These are phyloP conservation scores for Dexiosoma caninum DNA, from an alignment of 2,888 invertebrate species.

Conservation along the genomic window DNA sequence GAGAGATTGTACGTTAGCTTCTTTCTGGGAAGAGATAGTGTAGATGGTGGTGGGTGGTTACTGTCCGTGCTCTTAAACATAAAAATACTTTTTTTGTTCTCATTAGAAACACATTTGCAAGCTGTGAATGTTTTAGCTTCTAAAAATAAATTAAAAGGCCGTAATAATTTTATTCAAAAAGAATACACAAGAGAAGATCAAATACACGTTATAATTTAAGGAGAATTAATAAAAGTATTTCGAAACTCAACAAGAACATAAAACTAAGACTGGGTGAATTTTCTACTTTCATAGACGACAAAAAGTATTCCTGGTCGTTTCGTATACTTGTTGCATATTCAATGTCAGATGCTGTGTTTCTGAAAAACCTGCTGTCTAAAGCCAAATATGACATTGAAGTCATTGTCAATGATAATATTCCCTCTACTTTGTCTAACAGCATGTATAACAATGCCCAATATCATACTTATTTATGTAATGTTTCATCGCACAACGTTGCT, in stretches of 20 bases:
- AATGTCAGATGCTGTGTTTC: background rate
- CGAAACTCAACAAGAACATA: too few species aligned
- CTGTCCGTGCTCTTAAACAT: background rate
- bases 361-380: background rate
- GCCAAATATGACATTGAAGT: too few species aligned
- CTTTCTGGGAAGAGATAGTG: too few species aligned
- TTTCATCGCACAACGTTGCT: constrained; percentile 6
- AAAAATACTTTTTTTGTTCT: background rate
- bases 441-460: background rate
- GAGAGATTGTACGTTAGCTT: too few species aligned
- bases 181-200: too few species aligned
- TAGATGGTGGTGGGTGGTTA: too few species aligned
- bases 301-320: background rate
- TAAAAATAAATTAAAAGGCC: background rate
- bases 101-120: background rate
- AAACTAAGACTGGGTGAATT: too few species aligned
- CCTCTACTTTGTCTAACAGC: background rate
- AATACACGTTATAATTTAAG: background rate
- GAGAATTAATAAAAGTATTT: too few species aligned
- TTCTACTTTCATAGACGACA: too few species aligned
- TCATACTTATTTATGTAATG: background rate
- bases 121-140: background rate
- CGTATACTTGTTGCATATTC: background rate
- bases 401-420: background rate
- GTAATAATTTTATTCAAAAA: too few species aligned